Evolutionary conservation across 1,140 invertebrate genomes (phyloP), one percentile per base, ranked within the genome.

Genomic region (Drosophila triauraria): DNA sequence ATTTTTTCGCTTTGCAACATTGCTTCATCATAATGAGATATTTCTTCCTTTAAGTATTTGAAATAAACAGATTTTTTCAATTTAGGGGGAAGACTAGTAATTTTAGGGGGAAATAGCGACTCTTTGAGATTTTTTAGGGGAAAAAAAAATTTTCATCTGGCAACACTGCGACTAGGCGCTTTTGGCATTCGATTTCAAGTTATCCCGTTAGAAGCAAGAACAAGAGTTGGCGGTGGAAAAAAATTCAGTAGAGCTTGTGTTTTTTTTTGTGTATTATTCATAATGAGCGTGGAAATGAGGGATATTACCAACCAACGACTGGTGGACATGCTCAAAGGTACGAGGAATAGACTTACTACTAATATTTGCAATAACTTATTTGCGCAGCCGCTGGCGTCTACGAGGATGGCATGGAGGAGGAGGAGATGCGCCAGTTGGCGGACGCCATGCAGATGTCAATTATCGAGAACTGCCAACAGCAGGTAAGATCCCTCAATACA

Each of bases 351-450:
- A 35, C 20, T 2, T n/a, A 43, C 0, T 2, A 12, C 2, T 27
- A 9, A 6, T 12, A 6, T 27, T 30, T 1, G 15, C n/a, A 47
- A 12, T 67, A n/a, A 40, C 17, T 35, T 8, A 60, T n/a, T 38
- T 5, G 17, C 47, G 38, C 35, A 74, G 70, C 17, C 43, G 75
- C 75, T 4, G 88, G 88, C 8, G 53, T 78, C 8, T 91, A 84
- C n/a, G 88, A 91, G 15, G 70, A 78, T 0, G 76, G 53, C 12
- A 91, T 91, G 88, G 35, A 68, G 0, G 9, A 82, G 1, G 74
- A 74, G 2, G 90, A 91, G 42, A 91, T 91, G 85, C 53, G 50
- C 0, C 65, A 85, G 40, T 2, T 90, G 17, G 80, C 65, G 0
- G 50, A 60, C 3, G 90, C 51, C 8, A 53, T 91, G 47, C 50